Evolutionary conservation across 2,888 invertebrate genomes (phyloP).

Genomic region (Platynereis dumerilii): DNA sequence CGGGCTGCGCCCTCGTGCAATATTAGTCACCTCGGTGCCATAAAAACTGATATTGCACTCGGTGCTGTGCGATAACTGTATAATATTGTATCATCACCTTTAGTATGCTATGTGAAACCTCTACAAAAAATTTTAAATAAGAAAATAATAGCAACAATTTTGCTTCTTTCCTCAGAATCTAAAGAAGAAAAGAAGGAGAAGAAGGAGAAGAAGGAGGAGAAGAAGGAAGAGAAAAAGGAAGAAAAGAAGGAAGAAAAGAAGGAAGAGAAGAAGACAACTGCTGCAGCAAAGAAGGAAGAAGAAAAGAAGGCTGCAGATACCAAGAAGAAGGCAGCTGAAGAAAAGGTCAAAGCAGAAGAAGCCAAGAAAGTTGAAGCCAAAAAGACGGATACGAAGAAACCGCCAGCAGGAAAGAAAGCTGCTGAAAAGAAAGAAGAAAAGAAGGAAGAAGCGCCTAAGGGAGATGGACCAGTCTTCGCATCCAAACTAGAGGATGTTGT

Average conservation of each 20-base stretch:
- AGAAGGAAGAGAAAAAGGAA: constrained; percentile 21
- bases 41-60: too few species aligned
- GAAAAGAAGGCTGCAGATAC: constrained; percentile 11
- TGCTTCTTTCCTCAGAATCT: too few species aligned
- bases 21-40: too few species aligned
- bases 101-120: too few species aligned
- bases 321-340: constrained; percentile 12
- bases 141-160: too few species aligned
- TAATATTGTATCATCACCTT: too few species aligned
- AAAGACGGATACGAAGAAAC: not conserved
- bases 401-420: not conserved
- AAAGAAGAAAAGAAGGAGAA: constrained; percentile 21
- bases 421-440: constrained; percentile 5
- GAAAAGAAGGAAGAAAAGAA: constrained; percentile 26
- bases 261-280: constrained; percentile 22
- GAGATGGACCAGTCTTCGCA: not conserved
- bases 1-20: too few species aligned
- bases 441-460: not conserved
- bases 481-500: not conserved
- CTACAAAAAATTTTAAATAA: too few species aligned
- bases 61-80: too few species aligned
- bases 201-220: constrained; percentile 15
- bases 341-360: constrained; percentile 11
- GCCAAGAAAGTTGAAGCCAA: not conserved
- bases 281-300: constrained; percentile 8